Evolutionary conservation across 2,797 vertebrate species (phyloP), one percentile per base, ranked within the genome.

Genomic region (Tokudaia muenninki): DNA sequence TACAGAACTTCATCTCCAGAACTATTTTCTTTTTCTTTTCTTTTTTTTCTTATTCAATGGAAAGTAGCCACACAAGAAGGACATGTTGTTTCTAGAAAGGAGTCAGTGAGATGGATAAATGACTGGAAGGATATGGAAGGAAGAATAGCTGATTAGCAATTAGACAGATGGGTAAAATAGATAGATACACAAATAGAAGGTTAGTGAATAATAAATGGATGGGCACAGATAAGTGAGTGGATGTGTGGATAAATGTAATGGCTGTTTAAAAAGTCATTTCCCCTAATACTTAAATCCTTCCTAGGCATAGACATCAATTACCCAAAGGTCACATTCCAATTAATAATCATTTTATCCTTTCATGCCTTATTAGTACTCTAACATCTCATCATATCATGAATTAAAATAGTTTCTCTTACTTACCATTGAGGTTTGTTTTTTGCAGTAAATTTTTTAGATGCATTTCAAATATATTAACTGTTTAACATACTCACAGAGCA

Each of bases 281-380:
- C 26, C 19, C 44, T 96, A 65, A 63, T 87, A 57, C 50, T 97
- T 97, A 88, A 94, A 63, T 79, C 31, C 34, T 9, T 95, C 65
- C 24, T 55, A 91, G 81, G 88, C 90, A 95, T 96, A 72, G 92
- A 86, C 93, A 97, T 94, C 82, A 97, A 95, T 94, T 96, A 95
- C 47, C 65, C 92, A 95, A 87, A 55, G 37, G 80, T 95, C 96
- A 83, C 84, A 96, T 94, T 95, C 83, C 65, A 96, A 75, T 96
- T 97, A 98, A 90, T 77, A 94, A 81, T 57, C 65, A 83, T 96
- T 96, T 96, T 93, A 90, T 41, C 31, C 79, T 95, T 94, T 41
- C 90, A 95, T 84, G 92, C 72, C 65, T 96, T 96, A 87, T 94
- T 95, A 97, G 59, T 94, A 94, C 22, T 95, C 72, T 95, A 90